Conservation (phyloP, 2,888 invertebrate genomes). For the Pollenia angustigena region DNA sequence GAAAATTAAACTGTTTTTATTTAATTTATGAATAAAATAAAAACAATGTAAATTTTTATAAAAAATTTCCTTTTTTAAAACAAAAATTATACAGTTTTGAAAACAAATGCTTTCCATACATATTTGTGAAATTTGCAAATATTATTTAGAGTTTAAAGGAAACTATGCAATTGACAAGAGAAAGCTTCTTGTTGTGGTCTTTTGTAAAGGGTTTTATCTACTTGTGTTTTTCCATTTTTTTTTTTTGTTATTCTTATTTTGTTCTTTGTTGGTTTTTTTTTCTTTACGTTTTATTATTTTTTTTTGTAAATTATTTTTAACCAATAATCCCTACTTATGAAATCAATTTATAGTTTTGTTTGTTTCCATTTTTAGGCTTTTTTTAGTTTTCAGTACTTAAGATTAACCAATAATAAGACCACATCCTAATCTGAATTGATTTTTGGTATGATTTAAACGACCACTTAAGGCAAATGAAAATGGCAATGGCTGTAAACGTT, state of each 20-base stretch:
- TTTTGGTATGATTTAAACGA: conserved; percentile 95
- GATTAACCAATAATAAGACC: conserved; percentile 96
- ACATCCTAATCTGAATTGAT: conserved; percentile 96
- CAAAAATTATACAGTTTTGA: conserved; percentile 24
- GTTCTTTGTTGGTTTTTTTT: conserved; percentile 47
- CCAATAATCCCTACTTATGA: conserved; percentile 59
- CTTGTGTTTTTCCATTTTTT: neutral
- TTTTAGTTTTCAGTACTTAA: conserved; percentile 59
- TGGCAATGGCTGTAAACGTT: conserved; percentile 95
- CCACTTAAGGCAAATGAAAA: conserved; percentile 97
- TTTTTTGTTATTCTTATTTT: conserved; percentile 12
- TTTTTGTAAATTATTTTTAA: conserved; percentile 53
- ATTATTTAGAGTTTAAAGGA: conserved; percentile 5
- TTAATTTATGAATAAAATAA: neutral
- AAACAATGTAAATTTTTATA: conserved; percentile 18
- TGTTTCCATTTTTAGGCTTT: conserved; percentile 44
- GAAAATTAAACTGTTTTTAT: conserved; percentile 28
- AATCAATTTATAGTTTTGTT: conserved; percentile 37
- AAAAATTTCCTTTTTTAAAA: conserved; percentile 53
- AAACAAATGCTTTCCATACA: conserved; percentile 31
- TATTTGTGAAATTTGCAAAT: neutral
- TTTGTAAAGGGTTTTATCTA: neutral
- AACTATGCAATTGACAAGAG: neutral
- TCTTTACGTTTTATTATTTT: conserved; percentile 38
- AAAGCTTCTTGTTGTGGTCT: neutral